Conservation (phyloP, 1,140 invertebrate genomes). For the Bombus superbus region DNA sequence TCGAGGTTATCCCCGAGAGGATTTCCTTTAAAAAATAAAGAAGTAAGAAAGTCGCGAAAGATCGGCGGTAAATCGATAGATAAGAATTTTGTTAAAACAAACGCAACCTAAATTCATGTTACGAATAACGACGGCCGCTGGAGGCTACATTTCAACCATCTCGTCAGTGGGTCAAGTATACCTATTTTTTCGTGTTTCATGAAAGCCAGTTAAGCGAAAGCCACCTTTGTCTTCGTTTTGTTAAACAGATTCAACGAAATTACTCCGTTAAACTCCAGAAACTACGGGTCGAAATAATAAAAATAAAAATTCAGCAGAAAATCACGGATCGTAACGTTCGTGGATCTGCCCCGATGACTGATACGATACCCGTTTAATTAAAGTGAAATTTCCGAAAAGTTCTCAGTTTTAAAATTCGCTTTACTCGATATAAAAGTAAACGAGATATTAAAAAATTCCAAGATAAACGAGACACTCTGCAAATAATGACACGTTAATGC, state of each 20-base stretch:
- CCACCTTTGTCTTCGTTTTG: background rate
- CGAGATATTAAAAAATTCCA: background rate
- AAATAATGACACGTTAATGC: background rate
- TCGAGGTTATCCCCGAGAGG: background rate
- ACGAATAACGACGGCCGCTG: background rate
- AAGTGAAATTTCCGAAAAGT: background rate
- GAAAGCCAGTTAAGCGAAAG: background rate
- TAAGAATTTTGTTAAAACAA: background rate
- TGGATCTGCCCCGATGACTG: background rate
- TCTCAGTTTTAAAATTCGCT: too few relatives aligned
- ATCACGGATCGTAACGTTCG: too few relatives aligned
- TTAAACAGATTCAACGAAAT: background rate
- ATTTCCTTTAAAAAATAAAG: background rate
- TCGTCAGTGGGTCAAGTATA: conserved; percentile 22
- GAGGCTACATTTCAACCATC: conserved; percentile 11
- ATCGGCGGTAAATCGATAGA: background rate
- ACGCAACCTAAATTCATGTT: conserved; percentile 2
- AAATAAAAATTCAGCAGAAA: too few relatives aligned
- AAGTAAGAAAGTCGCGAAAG: too few relatives aligned
- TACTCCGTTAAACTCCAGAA: too few relatives aligned
- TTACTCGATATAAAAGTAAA: too few relatives aligned
- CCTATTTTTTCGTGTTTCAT: conserved; percentile 26
- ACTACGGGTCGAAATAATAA: too few relatives aligned
- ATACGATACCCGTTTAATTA: background rate
- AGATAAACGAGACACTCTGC: background rate